These are phyloP conservation scores for Cetoscarus ocellatus DNA, from an alignment of 2,797 vertebrate genomes.

Conservation along the genomic window DNA sequence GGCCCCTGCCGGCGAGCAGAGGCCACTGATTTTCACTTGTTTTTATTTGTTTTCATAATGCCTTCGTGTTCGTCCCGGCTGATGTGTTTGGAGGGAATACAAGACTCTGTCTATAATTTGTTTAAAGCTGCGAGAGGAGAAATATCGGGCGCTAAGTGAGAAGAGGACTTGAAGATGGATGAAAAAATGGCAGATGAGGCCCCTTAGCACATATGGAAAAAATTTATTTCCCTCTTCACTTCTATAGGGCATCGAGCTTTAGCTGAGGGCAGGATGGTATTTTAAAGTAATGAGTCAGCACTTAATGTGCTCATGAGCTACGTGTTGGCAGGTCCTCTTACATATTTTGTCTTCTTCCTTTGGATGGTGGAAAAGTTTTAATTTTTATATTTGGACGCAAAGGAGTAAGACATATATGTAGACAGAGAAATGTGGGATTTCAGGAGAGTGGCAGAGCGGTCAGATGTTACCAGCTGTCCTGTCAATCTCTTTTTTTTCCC, in stretches of 20 bases:
- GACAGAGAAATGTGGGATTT: background rate
- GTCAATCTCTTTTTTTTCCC: too few relatives aligned
- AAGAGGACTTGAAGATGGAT: conserved; percentile 73
- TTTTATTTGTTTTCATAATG: conserved; percentile 87
- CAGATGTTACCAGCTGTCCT: conserved; percentile 8
- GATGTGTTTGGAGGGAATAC: conserved; percentile 84
- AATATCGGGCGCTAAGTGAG: conserved; percentile 77
- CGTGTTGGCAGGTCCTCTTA: background rate
- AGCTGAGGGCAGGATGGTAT: conserved; percentile 39
- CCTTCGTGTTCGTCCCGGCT: conserved; percentile 72
- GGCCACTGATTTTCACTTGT: conserved; percentile 84
- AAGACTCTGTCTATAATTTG: conserved; percentile 84
- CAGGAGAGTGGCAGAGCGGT: background rate
- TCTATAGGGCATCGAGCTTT: conserved; percentile 57
- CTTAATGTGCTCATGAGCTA: background rate
- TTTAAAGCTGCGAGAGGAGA: conserved; percentile 76
- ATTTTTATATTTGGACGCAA: conserved; percentile 11
- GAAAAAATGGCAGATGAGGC: conserved; percentile 63
- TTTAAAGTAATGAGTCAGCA: conserved; percentile 26
- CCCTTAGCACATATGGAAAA: conserved; percentile 83
- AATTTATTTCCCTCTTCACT: conserved; percentile 71
- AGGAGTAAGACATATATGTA: background rate
- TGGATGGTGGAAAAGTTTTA: background rate
- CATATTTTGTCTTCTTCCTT: conserved; percentile 4
- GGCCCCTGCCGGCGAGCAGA: conserved; percentile 72